Conservation (phyloP, 1,140 invertebrate genomes). For the Saccostrea cuccullata region DNA sequence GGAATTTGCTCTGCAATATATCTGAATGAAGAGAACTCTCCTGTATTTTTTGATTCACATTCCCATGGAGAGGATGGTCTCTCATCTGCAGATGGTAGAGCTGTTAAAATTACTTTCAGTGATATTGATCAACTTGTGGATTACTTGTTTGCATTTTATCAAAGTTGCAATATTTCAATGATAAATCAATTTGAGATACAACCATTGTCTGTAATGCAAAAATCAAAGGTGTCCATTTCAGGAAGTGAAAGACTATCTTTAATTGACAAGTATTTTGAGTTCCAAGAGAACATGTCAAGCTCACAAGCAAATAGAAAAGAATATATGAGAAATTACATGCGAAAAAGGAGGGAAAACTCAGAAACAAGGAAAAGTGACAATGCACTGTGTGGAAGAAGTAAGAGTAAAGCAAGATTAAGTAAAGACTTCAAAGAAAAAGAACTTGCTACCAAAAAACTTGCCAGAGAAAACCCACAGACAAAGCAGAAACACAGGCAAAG, state of each 20-base stretch:
- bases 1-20: constrained; percentile 34
- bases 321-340: constrained; percentile 33
- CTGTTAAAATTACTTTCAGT: constrained; percentile 12
- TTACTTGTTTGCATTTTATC: constrained; percentile 29
- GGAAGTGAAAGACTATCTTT: neutral
- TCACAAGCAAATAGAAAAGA: constrained; percentile 24
- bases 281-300: constrained; percentile 30
- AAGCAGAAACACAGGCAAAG: no score
- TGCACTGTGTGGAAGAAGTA: neutral
- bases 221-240: neutral
- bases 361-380: neutral
- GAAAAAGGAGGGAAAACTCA: constrained; percentile 30
- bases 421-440: no score
- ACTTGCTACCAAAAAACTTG: no score
- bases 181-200: constrained; percentile 23
- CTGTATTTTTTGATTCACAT: constrained; percentile 41
- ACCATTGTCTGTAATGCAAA: neutral
- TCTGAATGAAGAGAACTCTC: neutral
- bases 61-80: constrained; percentile 36
- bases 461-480: no score
- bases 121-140: neutral
- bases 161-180: constrained; percentile 36
- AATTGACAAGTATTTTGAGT: constrained; percentile 35
- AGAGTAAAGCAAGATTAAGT: no score
- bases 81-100: constrained; percentile 33